Evolutionary conservation across 2,888 invertebrate species (phyloP).

Genomic region (Carterocephalus palaemon): DNA sequence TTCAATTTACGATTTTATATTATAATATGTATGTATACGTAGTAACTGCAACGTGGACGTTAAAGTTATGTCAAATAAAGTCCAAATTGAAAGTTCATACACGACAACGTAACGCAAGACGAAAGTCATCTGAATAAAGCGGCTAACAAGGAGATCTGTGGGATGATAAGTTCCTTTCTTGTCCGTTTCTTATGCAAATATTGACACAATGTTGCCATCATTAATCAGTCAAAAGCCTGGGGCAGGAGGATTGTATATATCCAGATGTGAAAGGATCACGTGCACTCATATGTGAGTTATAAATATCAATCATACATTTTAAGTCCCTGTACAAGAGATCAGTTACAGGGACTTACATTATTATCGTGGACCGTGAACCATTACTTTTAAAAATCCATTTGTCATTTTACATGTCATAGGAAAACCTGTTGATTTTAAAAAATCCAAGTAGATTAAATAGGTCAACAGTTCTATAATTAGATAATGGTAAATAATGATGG

Average conservation of each 20-base stretch:
- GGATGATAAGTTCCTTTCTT: slow-evolving; percentile 67
- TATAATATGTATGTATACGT: not conserved
- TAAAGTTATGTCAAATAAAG: slow-evolving; percentile 12
- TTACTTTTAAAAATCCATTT: slow-evolving; percentile 6
- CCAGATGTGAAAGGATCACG: slow-evolving; percentile 35
- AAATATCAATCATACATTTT: slow-evolving; percentile 21
- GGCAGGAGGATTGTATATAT: slow-evolving; percentile 36
- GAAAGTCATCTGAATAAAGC: slow-evolving; percentile 62
- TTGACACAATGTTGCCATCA: slow-evolving; percentile 71
- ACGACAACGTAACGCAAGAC: slow-evolving; percentile 45
- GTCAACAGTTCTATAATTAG: no score
- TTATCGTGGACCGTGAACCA: slow-evolving; percentile 3
- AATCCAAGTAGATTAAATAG: no score
- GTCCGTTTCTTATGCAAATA: slow-evolving; percentile 78
- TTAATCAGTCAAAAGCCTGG: slow-evolving; percentile 68
- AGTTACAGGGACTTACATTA: slow-evolving; percentile 12
- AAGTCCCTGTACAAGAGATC: slow-evolving; percentile 11
- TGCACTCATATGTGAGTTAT: slow-evolving; percentile 28
- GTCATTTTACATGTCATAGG: not conserved
- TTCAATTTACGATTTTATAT: slow-evolving; percentile 31
- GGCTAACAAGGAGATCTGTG: slow-evolving; percentile 57
- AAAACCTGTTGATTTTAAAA: no score
- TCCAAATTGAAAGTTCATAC: slow-evolving; percentile 21
- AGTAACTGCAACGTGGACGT: not conserved
- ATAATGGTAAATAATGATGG: no score